A percentile compares a stretch with the other conserved stretches of the same genome.
These are phyloP conservation scores for Bucco capensis DNA, from an alignment of 2,113 vertebrate species.

Conservation along the genomic window DNA sequence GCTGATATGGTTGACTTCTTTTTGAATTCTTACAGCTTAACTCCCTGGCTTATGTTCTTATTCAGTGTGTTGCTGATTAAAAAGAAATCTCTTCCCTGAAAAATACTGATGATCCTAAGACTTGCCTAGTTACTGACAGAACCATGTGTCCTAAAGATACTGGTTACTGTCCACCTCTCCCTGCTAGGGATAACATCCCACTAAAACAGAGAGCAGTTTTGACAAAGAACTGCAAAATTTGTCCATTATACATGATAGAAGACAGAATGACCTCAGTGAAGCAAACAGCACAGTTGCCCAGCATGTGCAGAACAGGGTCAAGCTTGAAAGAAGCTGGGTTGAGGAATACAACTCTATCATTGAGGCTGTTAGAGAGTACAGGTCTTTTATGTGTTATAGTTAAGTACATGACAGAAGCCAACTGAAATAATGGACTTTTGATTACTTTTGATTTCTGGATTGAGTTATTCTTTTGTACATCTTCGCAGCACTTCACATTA, in stretches of 20 bases:
- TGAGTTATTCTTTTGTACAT: not conserved
- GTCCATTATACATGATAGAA: conserved; percentile 13
- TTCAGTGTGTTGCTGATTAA: not conserved
- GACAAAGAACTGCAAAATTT: conserved; percentile 18
- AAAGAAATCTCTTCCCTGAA: not conserved
- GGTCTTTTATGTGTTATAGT: not conserved
- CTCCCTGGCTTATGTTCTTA: not conserved
- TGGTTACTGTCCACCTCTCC: not conserved
- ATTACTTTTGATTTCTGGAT: conserved; percentile 37
- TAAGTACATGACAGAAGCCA: conserved; percentile 3
- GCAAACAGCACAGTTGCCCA: not conserved
- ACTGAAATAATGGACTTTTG: conserved; percentile 24
- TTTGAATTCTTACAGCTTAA: not conserved
- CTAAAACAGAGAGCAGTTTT: not conserved
- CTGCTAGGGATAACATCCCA: not conserved
- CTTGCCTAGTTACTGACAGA: not conserved
- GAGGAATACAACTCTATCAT: not conserved
- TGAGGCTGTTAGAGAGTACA: not conserved
- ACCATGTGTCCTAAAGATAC: not conserved
- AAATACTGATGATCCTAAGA: not conserved
- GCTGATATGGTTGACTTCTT: not conserved
- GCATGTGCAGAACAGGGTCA: not conserved
- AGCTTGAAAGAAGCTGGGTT: conserved; percentile 23
- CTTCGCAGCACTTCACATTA: not conserved
- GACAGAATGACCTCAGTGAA: conserved; percentile 22